Evolutionary conservation across 2,797 vertebrate genomes (phyloP).

Genomic region (Schizothorax lantsangensis): DNA sequence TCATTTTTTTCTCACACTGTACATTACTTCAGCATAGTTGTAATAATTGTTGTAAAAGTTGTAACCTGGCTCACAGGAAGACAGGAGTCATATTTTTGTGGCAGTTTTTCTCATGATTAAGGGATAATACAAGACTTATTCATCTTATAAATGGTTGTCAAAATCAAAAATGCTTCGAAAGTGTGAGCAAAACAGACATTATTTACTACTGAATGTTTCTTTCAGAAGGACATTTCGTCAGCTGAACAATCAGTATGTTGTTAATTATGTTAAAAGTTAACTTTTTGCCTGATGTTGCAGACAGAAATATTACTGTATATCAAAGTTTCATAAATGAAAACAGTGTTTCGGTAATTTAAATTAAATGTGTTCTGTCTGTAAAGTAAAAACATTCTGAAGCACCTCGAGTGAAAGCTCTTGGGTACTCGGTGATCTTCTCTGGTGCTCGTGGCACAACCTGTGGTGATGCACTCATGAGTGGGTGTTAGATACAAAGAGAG

Average conservation of each 20-base stretch:
- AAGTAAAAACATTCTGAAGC: not conserved
- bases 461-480: conserved; percentile 38
- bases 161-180: not conserved
- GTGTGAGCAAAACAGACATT: not conserved
- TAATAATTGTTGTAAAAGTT: not conserved
- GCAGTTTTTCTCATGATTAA: not conserved
- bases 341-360: not conserved
- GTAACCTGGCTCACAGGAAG: not conserved
- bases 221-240: too few species aligned
- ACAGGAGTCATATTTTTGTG: not conserved
- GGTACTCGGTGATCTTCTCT: conserved; percentile 2
- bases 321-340: not conserved
- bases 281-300: not conserved
- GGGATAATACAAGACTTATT: not conserved
- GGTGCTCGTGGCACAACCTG: conserved; percentile 22
- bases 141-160: not conserved
- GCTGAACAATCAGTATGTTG: not conserved
- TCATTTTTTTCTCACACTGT: not conserved
- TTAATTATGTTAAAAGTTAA: not conserved
- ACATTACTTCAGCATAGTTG: not conserved
- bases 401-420: not conserved
- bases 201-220: not conserved
- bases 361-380: not conserved
- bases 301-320: not conserved
- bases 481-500: conserved; percentile 32